Evolutionary conservation across 1,140 invertebrate genomes (phyloP).

Genomic region (Gryon sp.): DNA sequence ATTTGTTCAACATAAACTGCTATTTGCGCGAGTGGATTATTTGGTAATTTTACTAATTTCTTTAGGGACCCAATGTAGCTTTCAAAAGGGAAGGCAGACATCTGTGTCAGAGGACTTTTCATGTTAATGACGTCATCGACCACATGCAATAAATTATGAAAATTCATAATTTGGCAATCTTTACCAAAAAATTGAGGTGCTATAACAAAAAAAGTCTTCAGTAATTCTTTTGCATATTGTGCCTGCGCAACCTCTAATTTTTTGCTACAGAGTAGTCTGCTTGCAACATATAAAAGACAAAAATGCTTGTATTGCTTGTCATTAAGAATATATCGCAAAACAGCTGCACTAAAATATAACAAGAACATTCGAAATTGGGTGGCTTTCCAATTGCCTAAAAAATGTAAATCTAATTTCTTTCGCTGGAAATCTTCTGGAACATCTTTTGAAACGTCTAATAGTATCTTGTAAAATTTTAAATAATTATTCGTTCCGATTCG

Average conservation of each 20-base stretch:
- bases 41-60: conserved; percentile 10
- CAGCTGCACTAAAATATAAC: conserved; percentile 16
- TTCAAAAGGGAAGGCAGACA: conserved; percentile 11
- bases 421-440: conserved; percentile 1
- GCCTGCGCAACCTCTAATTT: neutral
- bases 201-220: conserved; percentile 13
- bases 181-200: conserved; percentile 12
- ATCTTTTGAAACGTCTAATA: neutral
- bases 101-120: conserved; percentile 1
- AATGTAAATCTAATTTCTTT: conserved; percentile 3
- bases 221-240: conserved; percentile 14
- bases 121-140: conserved; percentile 36
- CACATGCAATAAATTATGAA: conserved; percentile 37
- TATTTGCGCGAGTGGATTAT: conserved; percentile 31
- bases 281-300: conserved; percentile 15
- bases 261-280: conserved; percentile 15
- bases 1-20: conserved; percentile 10
- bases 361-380: conserved; percentile 32
- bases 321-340: conserved; percentile 21
- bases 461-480: neutral
- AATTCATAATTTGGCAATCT: conserved; percentile 24
- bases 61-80: conserved; percentile 10
- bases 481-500: neutral
- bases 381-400: conserved; percentile 7
- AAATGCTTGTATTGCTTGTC: conserved; percentile 27